Percentiles rank a stretch among this genome's conserved stretches.
These are phyloP conservation scores for Synanthedon andrenaeformis DNA, from an alignment of 2,888 invertebrate species.

Conservation along the genomic window DNA sequence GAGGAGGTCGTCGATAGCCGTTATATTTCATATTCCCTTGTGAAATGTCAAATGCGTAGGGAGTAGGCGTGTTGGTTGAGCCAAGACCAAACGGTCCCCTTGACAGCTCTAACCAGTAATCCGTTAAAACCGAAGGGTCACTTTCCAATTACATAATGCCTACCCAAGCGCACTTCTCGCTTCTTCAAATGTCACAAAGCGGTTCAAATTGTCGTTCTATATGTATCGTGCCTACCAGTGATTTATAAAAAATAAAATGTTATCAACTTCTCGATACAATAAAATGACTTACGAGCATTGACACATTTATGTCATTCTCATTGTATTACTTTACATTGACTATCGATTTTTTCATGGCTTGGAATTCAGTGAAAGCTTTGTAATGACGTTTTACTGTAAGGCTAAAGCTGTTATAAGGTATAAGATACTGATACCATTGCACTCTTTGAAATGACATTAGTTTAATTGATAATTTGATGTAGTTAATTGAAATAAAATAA, in stretches of 20 bases:
- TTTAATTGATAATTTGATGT: too few relatives aligned
- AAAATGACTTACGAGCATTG: too few relatives aligned
- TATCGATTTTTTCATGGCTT: too few relatives aligned
- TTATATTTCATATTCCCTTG: slow-evolving; percentile 21
- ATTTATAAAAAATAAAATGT: background rate
- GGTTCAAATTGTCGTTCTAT: slow-evolving; percentile 3
- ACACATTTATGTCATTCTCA: too few relatives aligned
- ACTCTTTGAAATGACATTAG: too few relatives aligned
- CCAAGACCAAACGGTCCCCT: slow-evolving; percentile 15
- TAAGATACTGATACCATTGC: too few relatives aligned
- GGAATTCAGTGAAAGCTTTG: too few relatives aligned
- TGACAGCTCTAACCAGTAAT: slow-evolving; percentile 57
- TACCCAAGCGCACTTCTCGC: slow-evolving; percentile 29
- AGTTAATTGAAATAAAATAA: too few relatives aligned
- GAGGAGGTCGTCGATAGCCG: slow-evolving; percentile 17
- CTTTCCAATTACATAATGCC: slow-evolving; percentile 23
- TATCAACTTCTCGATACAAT: too few relatives aligned
- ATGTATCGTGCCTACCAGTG: background rate
- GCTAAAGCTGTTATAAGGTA: too few relatives aligned
- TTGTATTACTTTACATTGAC: too few relatives aligned
- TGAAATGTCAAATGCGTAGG: slow-evolving; percentile 31
- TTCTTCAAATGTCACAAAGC: slow-evolving; percentile 25
- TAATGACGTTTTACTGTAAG: too few relatives aligned
- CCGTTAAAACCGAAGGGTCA: slow-evolving; percentile 53
- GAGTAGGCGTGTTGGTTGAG: slow-evolving; percentile 3